Base-by-base conservation (phyloP, 2,888 invertebrate species). In the Aplocera efformata region DNA sequence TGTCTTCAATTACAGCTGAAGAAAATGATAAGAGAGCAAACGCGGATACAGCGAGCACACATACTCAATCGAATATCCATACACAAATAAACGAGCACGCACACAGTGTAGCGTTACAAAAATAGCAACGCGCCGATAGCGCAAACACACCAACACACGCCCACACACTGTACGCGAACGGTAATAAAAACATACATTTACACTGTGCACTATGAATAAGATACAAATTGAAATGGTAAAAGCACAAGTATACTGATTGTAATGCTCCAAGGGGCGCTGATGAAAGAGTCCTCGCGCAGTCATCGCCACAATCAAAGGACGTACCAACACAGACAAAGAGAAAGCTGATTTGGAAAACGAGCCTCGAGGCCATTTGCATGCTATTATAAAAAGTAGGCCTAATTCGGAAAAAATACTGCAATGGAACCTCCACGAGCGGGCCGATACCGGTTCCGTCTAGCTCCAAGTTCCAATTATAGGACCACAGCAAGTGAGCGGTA, bases 61-160 rank as follows among this genome's bases (percentile, higher is more conserved):
- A 60, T 30, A 41, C 66, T 39, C 55, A 34, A 40, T 39, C 32
- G 27, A 42, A 47, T 34, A 41, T 47, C 49, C 43, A 53, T 67
- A 53, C 48, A 49, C 52, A 72, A 58, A 53, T 58, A 49, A 52
- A 51, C 53, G 52, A 48, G 49, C 69, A 59, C 74, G 54, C 74
- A 74, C 67, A 72, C 72, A 53, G 24, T 34, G 39, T 44, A 29
- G 24, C 7, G 39, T 26, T 64, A 76, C 77, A 48, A 72, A 86
- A 86, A 86, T 86, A 86, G 84, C 72, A 70, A 58, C 74, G 66
- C 68, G 66, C 68, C 79, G 84, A 85, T 85, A 86, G 80, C 82
- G 79, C 83, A 77, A 82, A 80, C 83, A 82, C 81, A 84, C 82
- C 79, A 82, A 84, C 84, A 85, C 83, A 80, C 83, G 79, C 84